These are phyloP conservation scores for Lysiphlebus fabarum DNA, from an alignment of 1,140 invertebrate species.

Conservation along the genomic window DNA sequence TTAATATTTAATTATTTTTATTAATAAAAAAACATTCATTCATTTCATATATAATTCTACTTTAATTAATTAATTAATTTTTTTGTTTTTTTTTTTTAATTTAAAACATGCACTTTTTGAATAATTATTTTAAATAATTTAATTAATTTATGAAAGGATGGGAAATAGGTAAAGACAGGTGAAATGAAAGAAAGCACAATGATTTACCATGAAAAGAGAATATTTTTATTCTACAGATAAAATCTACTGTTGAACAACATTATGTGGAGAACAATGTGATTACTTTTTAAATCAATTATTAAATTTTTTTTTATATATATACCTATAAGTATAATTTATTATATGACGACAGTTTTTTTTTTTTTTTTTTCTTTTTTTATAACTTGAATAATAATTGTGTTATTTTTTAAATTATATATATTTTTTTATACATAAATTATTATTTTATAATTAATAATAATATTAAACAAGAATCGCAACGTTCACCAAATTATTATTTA, in stretches of 20 bases:
- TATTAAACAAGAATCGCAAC: constrained; percentile 2
- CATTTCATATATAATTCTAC: neutral
- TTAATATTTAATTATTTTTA: neutral
- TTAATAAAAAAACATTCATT: neutral
- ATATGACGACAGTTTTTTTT: neutral
- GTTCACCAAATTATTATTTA: too few species aligned
- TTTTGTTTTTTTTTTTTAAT: too few species aligned
- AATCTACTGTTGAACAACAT: constrained; percentile 40
- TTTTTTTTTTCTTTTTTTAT: neutral
- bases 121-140: too few species aligned
- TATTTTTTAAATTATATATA: neutral
- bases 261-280: constrained; percentile 30
- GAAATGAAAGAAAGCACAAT: constrained; percentile 53
- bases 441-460: neutral
- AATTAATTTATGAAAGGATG: constrained; percentile 4
- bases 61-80: neutral
- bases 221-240: constrained; percentile 44
- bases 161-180: constrained; percentile 32
- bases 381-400: neutral
- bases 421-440: neutral
- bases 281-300: constrained; percentile 2
- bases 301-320: too few species aligned
- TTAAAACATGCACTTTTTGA: neutral
- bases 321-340: neutral
- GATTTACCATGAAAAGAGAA: constrained; percentile 46